Evolutionary conservation across 2,888 invertebrate species (phyloP).

Genomic region (Cantharis flavilabris): DNA sequence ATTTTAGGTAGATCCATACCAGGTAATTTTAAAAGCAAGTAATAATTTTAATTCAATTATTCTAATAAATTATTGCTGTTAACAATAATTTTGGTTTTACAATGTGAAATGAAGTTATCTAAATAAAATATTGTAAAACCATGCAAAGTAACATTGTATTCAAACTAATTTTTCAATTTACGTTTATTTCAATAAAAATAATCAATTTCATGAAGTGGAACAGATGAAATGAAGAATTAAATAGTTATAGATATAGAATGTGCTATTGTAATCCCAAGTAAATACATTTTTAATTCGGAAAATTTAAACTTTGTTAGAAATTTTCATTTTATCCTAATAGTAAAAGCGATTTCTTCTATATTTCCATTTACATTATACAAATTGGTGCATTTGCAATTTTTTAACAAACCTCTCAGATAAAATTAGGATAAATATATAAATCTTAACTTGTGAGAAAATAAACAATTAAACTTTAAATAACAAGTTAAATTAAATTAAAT

Average conservation of each 20-base stretch:
- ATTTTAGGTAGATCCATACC: not conserved
- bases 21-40: not conserved
- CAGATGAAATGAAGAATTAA: not conserved
- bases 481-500: too few relatives aligned
- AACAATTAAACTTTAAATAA: too few relatives aligned
- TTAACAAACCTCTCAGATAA: too few relatives aligned
- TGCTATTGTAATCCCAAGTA: not conserved
- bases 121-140: not conserved
- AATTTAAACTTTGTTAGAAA: not conserved
- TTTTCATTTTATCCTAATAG: not conserved
- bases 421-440: too few relatives aligned
- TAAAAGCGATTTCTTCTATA: too few relatives aligned
- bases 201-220: not conserved
- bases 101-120: not conserved
- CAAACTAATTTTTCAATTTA: not conserved
- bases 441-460: too few relatives aligned
- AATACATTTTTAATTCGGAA: not conserved
- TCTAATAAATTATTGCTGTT: not conserved
- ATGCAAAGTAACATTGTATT: not conserved
- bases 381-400: too few relatives aligned
- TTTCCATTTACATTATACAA: too few relatives aligned
- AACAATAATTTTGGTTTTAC: not conserved
- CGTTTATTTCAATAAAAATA: not conserved
- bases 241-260: not conserved
- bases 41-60: not conserved